Evolutionary conservation across 35 echinoderm and acorn worm genomes (phyloP).

Genomic region (Heliocidaris erythrogramma): DNA sequence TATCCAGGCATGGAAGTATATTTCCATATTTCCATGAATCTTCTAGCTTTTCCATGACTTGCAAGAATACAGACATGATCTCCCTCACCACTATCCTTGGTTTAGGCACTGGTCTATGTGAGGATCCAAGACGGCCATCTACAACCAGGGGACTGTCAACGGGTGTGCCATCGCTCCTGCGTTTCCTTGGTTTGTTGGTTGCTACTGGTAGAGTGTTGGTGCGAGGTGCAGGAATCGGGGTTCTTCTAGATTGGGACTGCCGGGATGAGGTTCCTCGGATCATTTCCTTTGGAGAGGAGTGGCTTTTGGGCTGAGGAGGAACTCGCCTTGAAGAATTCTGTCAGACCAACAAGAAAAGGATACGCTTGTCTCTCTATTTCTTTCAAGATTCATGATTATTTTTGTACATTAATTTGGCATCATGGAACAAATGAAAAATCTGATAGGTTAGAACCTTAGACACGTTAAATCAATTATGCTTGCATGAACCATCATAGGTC

Average conservation of each 20-base stretch:
- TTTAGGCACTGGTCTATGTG: constrained; percentile 41
- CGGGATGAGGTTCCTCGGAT: background rate
- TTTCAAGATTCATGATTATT: no score
- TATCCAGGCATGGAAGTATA: no score
- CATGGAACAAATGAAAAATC: no score
- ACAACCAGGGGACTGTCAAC: constrained; percentile 15
- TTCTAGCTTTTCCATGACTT: no score
- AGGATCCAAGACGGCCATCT: background rate
- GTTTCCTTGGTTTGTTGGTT: constrained; percentile 33
- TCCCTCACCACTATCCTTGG: constrained; percentile 44
- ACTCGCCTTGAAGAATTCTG: background rate
- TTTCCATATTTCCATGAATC: no score
- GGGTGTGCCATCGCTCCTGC: constrained; percentile 47
- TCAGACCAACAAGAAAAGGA: background rate
- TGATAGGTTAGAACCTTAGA: no score
- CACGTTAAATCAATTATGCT: no score
- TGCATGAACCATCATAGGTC: no score
- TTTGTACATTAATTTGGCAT: no score
- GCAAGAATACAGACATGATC: background rate
- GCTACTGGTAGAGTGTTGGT: constrained; percentile 18
- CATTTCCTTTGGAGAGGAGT: constrained; percentile 25
- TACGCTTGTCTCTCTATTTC: no score
- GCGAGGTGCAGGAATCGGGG: background rate
- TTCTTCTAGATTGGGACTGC: background rate
- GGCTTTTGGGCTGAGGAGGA: background rate